phyloP scores from a whole-genome alignment of 2,113 vertebrate species.

The Macaca nemestrina region DNA sequence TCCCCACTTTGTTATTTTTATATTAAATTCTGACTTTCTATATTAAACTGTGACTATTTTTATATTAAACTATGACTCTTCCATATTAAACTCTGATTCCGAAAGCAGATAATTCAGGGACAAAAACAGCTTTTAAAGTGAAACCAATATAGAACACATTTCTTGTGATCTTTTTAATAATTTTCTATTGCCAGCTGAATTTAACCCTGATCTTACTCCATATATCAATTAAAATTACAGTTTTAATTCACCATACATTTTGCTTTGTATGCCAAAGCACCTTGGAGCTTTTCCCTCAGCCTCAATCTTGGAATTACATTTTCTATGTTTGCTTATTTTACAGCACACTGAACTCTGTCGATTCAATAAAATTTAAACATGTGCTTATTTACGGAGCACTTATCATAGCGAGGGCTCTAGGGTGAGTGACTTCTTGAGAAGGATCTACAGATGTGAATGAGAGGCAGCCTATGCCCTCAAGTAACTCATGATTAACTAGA shows the following conservation, averaged over 20 bases:
- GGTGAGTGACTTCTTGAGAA: not conserved
- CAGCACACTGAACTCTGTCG: slow-evolving; percentile 1
- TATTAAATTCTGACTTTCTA: slow-evolving; percentile 56
- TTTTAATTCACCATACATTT: not conserved
- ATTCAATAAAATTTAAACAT: slow-evolving; percentile 42
- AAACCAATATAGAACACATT: slow-evolving; percentile 58
- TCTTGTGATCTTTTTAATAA: slow-evolving; percentile 56
- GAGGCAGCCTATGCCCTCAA: not conserved
- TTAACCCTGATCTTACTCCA: slow-evolving; percentile 2
- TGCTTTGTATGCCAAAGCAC: not conserved
- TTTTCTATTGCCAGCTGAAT: slow-evolving; percentile 27
- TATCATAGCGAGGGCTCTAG: not conserved
- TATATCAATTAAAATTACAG: not conserved
- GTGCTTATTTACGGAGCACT: slow-evolving; percentile 47
- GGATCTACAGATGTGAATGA: not conserved
- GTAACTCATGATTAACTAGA: slow-evolving; percentile 34
- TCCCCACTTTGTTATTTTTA: slow-evolving; percentile 22
- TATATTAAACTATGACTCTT: slow-evolving; percentile 64
- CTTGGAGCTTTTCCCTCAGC: slow-evolving; percentile 12
- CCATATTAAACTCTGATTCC: slow-evolving; percentile 64
- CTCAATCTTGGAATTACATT: slow-evolving; percentile 34
- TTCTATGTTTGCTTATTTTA: slow-evolving; percentile 40
- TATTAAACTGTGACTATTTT: slow-evolving; percentile 65
- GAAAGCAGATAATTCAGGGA: slow-evolving; percentile 51
- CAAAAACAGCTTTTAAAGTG: slow-evolving; percentile 43